Base-by-base conservation (phyloP, 2,113 vertebrate genomes). In the Percopsis transmontana region DNA sequence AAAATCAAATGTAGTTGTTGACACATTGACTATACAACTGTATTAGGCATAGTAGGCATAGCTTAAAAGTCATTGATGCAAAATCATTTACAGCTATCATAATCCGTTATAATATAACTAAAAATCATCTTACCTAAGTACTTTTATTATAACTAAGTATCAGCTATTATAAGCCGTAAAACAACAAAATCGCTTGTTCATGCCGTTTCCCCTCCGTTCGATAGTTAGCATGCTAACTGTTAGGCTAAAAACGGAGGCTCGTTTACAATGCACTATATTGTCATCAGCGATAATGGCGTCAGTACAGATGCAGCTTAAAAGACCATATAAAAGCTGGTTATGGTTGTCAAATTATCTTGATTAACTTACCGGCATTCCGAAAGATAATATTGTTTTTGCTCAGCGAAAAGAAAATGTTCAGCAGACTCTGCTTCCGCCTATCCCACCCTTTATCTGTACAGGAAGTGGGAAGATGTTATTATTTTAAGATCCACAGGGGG, bases 321-420 rank as follows among this genome's bases (percentile, higher is more conserved):
- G 23, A 27, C n/a, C n/a, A 0, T 33, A 33, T 33, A 33, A 1
- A 13, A 18, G 0, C 20, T 0, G 2, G 1, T 12, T 44, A 0
- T 41, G 1, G 0, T 16, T 0, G 9, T 16, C 0, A 6, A 52
- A 10, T 18, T 2, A 1, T 1, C 19, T 12, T 1, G 18, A 1
- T 53, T 14, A n/a, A 90, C 91, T 91, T 85, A 96, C 95, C 93
- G 95, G 95, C 95, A 96, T 96, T 67, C 83, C 92, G 77, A 75
- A 78, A 64, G 58, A 41, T 66, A 78, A 62, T 70, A 72, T 50
- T 75, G 77, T 67, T 74, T 81, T 69, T 56, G 70, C 70, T 82
- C 76, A 58, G 74, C 68, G 19, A 18, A 77, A 18, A 75, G 64
- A 59, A 66, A 64, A 70, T 58, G 69, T 59, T 58, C 39, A 72